Base-by-base conservation (phyloP, 2,888 invertebrate genomes). In the Incurvaria masculella region DNA sequence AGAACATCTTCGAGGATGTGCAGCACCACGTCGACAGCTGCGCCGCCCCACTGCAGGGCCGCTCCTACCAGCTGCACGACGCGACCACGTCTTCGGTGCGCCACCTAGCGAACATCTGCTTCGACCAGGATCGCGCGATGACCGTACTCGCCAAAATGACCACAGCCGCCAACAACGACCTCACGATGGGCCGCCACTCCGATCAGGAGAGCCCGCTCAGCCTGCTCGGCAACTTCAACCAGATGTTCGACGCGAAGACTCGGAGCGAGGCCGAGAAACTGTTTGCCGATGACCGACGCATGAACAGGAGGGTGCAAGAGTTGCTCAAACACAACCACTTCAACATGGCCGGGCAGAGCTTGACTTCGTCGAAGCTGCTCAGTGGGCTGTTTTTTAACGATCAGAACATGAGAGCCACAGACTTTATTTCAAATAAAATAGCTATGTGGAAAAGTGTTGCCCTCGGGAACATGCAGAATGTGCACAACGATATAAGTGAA, bases 151-250 rank as follows among this genome's bases (percentile, higher is more conserved):
- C 61, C 50, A 68, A 46, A 61, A 57, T 57, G 55, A 48, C 52
- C 53, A 49, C 42, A 56, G 63, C 64, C 49, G 56, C 61, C 38
- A 54, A 49, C 55, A 57, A 59, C 61, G 53, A 45, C 23, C 61
- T 67, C 50, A 48, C 48, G 19, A 52, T 64, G 53, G 49, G 61
- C 26, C 57, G 69, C 55, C 78, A 73, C 62, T 10, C 26, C 27
- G 66, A 68, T 33, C 51, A 18, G 46, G 40, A 43, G 14, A 42
- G 53, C 53, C 57, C 62, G 38, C 69, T 72, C 54, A 66, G 64
- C 52, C 57, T 79, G 52, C 64, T 79, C 55, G 76, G 74, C 57
- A 75, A 72, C 66, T 72, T 79, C 64, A 68, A 72, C 59, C 68
- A 69, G 55, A 72, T 76, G 76, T 73, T 78, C 63, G 78, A 76